A percentile compares a stretch with the other conserved stretches of the same genome.
Conservation (phyloP, 2,888 invertebrate species). For the Drosophila pseudotakahashii region DNA sequence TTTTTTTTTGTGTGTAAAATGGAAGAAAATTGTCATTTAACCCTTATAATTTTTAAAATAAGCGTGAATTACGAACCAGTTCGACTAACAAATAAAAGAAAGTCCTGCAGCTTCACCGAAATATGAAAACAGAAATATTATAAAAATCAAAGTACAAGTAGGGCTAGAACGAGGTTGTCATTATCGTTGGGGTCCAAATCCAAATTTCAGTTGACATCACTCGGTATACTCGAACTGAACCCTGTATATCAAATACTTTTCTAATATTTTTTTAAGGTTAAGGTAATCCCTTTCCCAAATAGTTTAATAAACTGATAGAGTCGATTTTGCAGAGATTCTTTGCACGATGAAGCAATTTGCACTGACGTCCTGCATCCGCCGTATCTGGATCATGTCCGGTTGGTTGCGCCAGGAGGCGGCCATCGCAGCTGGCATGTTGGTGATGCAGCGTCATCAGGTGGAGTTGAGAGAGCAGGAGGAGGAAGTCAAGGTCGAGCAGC, state of each 20-base stretch:
- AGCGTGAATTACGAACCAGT: no score
- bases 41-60: no score
- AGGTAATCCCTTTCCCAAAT: not conserved
- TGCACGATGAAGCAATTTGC: slow-evolving; percentile 55
- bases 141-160: not conserved
- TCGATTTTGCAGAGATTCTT: slow-evolving; percentile 9
- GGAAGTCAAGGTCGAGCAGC: not conserved
- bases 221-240: slow-evolving; percentile 5
- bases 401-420: slow-evolving; percentile 66
- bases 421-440: slow-evolving; percentile 60
- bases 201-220: slow-evolving; percentile 17
- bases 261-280: slow-evolving; percentile 34
- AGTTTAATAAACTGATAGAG: not conserved
- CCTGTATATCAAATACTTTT: slow-evolving; percentile 14
- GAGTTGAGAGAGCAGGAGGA: slow-evolving; percentile 11
- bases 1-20: no score
- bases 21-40: no score
- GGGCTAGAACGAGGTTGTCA: slow-evolving; percentile 9
- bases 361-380: slow-evolving; percentile 59
- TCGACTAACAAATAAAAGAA: no score
- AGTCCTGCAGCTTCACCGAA: no score
- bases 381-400: slow-evolving; percentile 61
- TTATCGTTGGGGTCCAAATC: not conserved
- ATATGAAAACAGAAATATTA: no score
- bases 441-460: slow-evolving; percentile 47